phyloP scores from a whole-genome alignment of 2,888 invertebrate genomes.

The Gastrophysa polygoni region DNA sequence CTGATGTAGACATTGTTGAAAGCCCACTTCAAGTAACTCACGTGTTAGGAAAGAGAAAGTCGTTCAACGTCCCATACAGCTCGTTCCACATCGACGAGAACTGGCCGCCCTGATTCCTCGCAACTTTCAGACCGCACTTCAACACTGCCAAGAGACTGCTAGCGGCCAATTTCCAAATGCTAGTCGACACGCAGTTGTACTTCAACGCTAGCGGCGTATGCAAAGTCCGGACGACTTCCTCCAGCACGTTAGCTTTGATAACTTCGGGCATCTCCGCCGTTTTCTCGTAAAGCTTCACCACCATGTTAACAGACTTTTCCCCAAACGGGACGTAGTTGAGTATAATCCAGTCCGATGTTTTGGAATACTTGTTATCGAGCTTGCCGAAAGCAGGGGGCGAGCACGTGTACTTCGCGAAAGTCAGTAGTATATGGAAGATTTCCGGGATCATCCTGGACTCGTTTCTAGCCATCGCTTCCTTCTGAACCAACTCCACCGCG shows the following conservation, averaged over 20 bases:
- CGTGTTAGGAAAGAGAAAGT: conserved; percentile 89
- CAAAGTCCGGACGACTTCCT: conserved; percentile 69
- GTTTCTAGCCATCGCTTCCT: conserved; percentile 67
- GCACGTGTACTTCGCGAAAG: conserved; percentile 74
- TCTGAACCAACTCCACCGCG: conserved; percentile 86
- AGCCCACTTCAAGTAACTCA: too few species aligned
- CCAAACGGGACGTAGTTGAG: conserved; percentile 88
- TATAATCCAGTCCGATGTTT: conserved; percentile 73
- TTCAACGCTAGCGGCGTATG: conserved; percentile 78
- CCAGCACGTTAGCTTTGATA: conserved; percentile 73
- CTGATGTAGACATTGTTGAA: too few species aligned
- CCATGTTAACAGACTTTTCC: conserved; percentile 77
- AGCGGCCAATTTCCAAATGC: conserved; percentile 84
- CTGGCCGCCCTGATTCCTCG: conserved; percentile 75
- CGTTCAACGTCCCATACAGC: conserved; percentile 83
- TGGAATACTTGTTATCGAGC: conserved; percentile 54
- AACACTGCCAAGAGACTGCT: conserved; percentile 78
- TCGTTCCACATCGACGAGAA: conserved; percentile 85
- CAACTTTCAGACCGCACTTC: conserved; percentile 85
- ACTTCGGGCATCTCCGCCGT: conserved; percentile 75
- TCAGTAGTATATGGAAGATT: conserved; percentile 70
- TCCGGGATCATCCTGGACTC: conserved; percentile 68
- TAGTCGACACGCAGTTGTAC: conserved; percentile 78
- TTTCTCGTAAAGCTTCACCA: conserved; percentile 75
- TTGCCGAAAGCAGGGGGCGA: conserved; percentile 67